These are phyloP conservation scores for Penelope pileata DNA, from an alignment of 2,113 vertebrate species.

Conservation along the genomic window DNA sequence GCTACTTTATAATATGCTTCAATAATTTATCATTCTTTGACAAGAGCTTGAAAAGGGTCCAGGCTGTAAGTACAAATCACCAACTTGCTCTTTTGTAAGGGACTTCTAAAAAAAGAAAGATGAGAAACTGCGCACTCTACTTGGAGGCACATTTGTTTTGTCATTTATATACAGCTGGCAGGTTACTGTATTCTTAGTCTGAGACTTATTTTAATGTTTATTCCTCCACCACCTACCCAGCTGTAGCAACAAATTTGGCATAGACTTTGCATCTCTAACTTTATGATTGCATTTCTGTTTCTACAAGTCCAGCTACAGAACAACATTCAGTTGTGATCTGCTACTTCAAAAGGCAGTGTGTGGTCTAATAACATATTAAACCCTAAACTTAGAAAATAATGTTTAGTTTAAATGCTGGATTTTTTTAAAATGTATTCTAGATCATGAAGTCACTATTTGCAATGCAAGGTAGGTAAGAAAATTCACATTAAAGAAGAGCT, in stretches of 20 bases:
- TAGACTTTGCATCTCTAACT: background rate
- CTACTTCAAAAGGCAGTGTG: background rate
- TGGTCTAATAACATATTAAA: background rate
- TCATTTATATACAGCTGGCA: background rate
- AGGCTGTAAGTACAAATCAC: constrained; percentile 51
- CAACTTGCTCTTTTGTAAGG: constrained; percentile 48
- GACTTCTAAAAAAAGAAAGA: constrained; percentile 14
- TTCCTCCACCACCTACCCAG: background rate
- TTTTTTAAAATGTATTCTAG: background rate
- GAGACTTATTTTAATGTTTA: background rate
- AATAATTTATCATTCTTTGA: constrained; percentile 61
- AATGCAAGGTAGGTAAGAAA: background rate
- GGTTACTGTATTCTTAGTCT: background rate
- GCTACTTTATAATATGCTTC: constrained; percentile 29
- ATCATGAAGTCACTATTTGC: background rate
- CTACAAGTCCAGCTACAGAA: background rate
- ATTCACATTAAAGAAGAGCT: background rate
- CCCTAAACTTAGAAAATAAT: background rate
- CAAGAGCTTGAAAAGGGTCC: constrained; percentile 50
- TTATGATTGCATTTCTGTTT: background rate
- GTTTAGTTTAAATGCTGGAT: background rate
- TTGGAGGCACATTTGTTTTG: constrained; percentile 50
- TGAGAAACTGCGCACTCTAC: too few species aligned
- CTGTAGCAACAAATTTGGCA: background rate
- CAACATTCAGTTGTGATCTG: constrained; percentile 1